These are phyloP conservation scores for Drosophila pseudoobscura DNA, from an alignment of 1,140 invertebrate species.

Conservation along the genomic window DNA sequence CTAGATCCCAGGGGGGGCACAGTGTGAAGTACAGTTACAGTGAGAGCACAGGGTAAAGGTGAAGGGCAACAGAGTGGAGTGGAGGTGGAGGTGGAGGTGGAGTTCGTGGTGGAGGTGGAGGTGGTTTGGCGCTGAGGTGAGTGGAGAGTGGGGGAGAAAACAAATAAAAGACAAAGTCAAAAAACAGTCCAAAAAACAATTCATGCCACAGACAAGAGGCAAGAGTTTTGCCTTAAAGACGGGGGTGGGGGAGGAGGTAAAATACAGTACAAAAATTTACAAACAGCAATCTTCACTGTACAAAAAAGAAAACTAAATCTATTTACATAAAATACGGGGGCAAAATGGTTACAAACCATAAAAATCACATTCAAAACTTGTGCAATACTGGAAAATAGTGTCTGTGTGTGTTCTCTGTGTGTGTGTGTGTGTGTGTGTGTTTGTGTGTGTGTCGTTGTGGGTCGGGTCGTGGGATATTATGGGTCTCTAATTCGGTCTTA, in stretches of 20 bases:
- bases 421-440: slow-evolving; percentile 41
- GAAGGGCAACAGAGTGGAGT: slow-evolving; percentile 19
- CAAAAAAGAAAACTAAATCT: slow-evolving; percentile 32
- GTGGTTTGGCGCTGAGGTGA: slow-evolving; percentile 9
- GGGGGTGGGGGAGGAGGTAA: not conserved
- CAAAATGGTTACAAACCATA: slow-evolving; percentile 28
- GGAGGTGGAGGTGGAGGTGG: not conserved
- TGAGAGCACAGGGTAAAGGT: slow-evolving; percentile 10
- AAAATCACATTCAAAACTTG: slow-evolving; percentile 39
- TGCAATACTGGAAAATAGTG: slow-evolving; percentile 38
- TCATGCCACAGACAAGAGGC: slow-evolving; percentile 41
- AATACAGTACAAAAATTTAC: slow-evolving; percentile 28
- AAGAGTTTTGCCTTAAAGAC: slow-evolving; percentile 12
- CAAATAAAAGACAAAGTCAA: slow-evolving; percentile 20
- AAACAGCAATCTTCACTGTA: slow-evolving; percentile 21
- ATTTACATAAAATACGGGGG: slow-evolving; percentile 12
- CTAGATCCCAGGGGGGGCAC: slow-evolving; percentile 26
- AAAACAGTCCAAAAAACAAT: slow-evolving; percentile 48
- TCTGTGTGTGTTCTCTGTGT: slow-evolving; percentile 21
- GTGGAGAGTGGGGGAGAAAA: not conserved
- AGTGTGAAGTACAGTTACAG: slow-evolving; percentile 23
- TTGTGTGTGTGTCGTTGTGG: slow-evolving; percentile 28
- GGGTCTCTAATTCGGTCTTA: slow-evolving; percentile 15
- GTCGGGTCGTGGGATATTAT: not conserved
- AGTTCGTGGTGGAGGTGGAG: too few species aligned